Percentiles rank a stretch among this genome's conserved stretches.
phyloP scores from a whole-genome alignment of 2,113 vertebrate species.

The Pluvialis apricaria region DNA sequence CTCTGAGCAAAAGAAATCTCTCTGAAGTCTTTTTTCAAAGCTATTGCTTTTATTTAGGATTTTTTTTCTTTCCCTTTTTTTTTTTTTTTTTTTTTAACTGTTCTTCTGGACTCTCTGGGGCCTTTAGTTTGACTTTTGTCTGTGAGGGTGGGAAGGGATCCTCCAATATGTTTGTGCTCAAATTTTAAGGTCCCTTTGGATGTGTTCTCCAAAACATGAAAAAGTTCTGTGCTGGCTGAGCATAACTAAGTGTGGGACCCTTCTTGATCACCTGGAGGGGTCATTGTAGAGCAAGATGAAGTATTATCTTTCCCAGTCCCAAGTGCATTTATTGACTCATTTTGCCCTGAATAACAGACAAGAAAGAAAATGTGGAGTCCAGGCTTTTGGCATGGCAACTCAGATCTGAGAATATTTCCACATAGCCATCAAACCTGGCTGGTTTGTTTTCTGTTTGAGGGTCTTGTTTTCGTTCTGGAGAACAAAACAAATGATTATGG shows the following conservation, averaged over 20 bases:
- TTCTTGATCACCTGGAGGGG: background rate
- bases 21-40: conserved; percentile 78
- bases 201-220: background rate
- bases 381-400: conserved; percentile 18
- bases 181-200: background rate
- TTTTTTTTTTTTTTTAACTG: background rate
- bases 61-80: conserved; percentile 35
- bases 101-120: background rate
- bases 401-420: background rate
- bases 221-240: background rate
- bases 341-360: background rate
- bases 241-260: background rate
- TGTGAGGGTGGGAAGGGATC: background rate
- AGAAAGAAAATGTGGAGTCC: conserved; percentile 29
- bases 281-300: background rate
- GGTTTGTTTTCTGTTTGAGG: background rate
- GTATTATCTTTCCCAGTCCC: background rate
- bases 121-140: background rate
- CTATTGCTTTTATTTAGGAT: conserved; percentile 62
- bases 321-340: background rate
- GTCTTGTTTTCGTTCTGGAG: background rate
- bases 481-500: background rate
- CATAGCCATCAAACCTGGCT: background rate
- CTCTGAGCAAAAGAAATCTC: conserved; percentile 70
- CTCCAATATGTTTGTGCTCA: background rate